A percentile compares a stretch with the other conserved stretches of the same genome.
Evolutionary conservation across 2,797 vertebrate species (phyloP).

Genomic region (Xenops minutus): DNA sequence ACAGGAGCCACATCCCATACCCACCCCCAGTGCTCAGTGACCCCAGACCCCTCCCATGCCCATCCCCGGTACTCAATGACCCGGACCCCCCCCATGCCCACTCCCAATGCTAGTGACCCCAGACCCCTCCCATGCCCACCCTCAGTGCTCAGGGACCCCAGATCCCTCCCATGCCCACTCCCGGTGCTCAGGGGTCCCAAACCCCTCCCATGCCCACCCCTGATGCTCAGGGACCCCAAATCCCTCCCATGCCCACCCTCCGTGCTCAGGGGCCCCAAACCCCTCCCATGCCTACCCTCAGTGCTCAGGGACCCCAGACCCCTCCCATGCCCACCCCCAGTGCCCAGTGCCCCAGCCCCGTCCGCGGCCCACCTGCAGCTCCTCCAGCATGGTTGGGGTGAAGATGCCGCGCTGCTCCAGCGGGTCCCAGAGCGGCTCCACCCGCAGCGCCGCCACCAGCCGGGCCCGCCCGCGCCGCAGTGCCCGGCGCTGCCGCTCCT

Average conservation of each 20-base stretch:
- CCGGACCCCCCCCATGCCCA: neutral
- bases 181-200: too few relatives aligned
- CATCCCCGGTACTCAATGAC: too few relatives aligned
- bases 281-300: neutral
- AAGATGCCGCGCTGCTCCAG: conserved; percentile 84
- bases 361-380: conserved; percentile 81
- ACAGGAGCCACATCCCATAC: neutral
- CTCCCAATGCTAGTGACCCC: too few relatives aligned
- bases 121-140: neutral
- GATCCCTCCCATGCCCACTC: neutral
- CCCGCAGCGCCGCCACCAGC: conserved; percentile 79
- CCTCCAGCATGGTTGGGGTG: conserved; percentile 88
- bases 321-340: neutral
- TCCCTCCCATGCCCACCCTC: too few relatives aligned
- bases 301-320: neutral
- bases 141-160: neutral
- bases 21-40: neutral
- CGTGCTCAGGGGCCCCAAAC: too few relatives aligned
- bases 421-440: conserved; percentile 78
- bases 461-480: conserved; percentile 75
- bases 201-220: too few relatives aligned
- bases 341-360: neutral
- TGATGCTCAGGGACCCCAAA: too few relatives aligned
- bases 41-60: too few relatives aligned
- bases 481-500: conserved; percentile 76